These are phyloP conservation scores for Iphiclides podalirius DNA, from an alignment of 2,888 invertebrate genomes.

Conservation along the genomic window DNA sequence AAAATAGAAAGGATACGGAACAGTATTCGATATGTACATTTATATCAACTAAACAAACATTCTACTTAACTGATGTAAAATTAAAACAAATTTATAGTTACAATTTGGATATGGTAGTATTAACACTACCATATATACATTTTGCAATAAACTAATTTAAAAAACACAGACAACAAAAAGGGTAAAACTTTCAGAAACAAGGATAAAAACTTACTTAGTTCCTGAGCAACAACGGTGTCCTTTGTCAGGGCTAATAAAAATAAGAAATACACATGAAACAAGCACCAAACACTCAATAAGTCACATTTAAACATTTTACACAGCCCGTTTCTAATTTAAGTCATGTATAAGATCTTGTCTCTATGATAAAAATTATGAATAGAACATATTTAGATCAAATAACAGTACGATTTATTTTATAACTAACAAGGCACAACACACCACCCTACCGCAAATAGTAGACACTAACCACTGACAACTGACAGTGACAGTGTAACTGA, in stretches of 20 bases:
- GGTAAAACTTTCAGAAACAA: too few relatives aligned
- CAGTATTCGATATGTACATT: too few relatives aligned
- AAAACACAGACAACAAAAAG: too few relatives aligned
- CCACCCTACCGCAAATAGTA: too few relatives aligned
- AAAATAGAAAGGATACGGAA: too few relatives aligned
- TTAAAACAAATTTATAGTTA: too few relatives aligned
- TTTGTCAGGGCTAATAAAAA: conserved; percentile 64
- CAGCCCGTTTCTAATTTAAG: conserved; percentile 26
- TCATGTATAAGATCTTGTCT: conserved; percentile 13
- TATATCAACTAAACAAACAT: too few relatives aligned
- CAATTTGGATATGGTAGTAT: too few relatives aligned
- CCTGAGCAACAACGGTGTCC: conserved; percentile 56
- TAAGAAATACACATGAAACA: conserved; percentile 53
- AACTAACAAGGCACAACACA: conserved; percentile 47
- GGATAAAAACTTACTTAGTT: conserved; percentile 55
- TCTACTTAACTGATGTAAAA: too few relatives aligned
- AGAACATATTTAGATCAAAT: conserved; percentile 31
- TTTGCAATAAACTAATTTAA: too few relatives aligned
- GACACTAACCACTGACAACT: conserved; percentile 22
- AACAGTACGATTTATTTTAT: conserved; percentile 32
- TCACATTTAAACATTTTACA: conserved; percentile 61
- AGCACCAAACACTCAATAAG: conserved; percentile 54
- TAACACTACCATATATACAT: too few relatives aligned
- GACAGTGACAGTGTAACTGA: conserved; percentile 4
- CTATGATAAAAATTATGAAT: conserved; percentile 27